Evolutionary conservation across 2,797 vertebrate genomes (phyloP), one percentile per base, ranked within the genome.

Genomic region (Squalus acanthias): DNA sequence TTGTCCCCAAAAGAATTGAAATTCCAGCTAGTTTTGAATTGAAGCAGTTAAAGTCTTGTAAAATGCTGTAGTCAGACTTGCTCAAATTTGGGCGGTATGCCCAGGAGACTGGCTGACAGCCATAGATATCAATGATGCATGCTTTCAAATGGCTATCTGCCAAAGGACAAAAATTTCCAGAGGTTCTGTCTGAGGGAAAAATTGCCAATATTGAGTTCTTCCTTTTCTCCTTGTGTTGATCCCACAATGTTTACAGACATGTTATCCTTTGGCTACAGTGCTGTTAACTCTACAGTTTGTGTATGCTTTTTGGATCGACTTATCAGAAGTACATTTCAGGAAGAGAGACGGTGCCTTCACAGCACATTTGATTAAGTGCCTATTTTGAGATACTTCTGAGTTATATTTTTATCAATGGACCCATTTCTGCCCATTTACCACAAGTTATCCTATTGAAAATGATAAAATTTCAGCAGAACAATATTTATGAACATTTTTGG

Each of bases 51-150:
- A 95, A 95, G 10, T 50, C 26, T 74, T 74, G n/a, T 26, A 95
- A 74, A 72, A 74, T 76, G 46, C n/a, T 93, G 91, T 69, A 53
- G 70, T 74, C 50, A 95, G 39, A 69, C 67, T 95, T 46, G 24
- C 70, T 95, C 46, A 76, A 17, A 95, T 95, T 76, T 95, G 94
- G 94, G 94, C 70, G 57, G 46, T 57, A 60, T 95, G 94, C 94
- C 94, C 67, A 95, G 94, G 70, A 76, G 69, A 76, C 94, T 95
- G 94, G 94, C 94, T 57, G 94, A 95, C 94, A 95, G 94, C 94
- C 94, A 95, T 76, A 20, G 12, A 74, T 95, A 26, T 95, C 94
- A 95, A 57, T 76, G 94, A 57, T 76, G 70, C 94, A 95, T 74
- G 70, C 70, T 72, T 95, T 95, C 69, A 95, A 70, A 95, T 95